phyloP scores from a whole-genome alignment of 2,888 invertebrate genomes.

The Calliphora vomitoria region DNA sequence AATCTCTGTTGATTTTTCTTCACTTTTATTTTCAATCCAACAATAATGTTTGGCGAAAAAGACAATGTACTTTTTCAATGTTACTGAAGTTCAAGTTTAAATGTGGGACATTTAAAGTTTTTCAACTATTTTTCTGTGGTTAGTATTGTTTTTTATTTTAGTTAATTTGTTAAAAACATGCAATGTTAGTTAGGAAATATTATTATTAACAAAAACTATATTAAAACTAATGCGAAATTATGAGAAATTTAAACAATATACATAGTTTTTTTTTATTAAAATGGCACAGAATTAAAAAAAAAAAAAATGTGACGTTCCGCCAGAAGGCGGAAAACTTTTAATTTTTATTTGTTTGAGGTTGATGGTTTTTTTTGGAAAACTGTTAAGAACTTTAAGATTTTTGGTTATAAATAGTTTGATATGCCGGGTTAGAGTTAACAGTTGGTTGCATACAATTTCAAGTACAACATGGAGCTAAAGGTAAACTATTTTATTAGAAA shows the following conservation, averaged over 20 bases:
- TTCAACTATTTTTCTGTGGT: slow-evolving; percentile 11
- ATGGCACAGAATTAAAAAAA: background rate
- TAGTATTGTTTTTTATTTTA: background rate
- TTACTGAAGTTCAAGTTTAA: slow-evolving; percentile 66
- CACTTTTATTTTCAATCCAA: slow-evolving; percentile 54
- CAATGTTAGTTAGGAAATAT: background rate
- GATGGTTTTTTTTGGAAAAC: slow-evolving; percentile 4
- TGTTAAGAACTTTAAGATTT: background rate
- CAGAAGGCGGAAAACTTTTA: slow-evolving; percentile 50
- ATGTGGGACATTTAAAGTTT: slow-evolving; percentile 46
- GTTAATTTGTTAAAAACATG: slow-evolving; percentile 67
- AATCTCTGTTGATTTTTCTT: slow-evolving; percentile 53
- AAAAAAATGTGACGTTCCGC: background rate
- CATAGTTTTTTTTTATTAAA: background rate
- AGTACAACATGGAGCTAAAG: slow-evolving; percentile 48
- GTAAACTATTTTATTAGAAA: background rate
- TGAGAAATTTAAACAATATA: background rate
- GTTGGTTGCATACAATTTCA: slow-evolving; percentile 12
- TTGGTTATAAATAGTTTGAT: slow-evolving; percentile 60
- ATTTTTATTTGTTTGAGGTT: background rate
- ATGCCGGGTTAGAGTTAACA: background rate
- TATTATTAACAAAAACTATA: slow-evolving; percentile 6
- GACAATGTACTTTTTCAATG: slow-evolving; percentile 75
- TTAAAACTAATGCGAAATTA: background rate
- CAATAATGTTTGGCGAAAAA: slow-evolving; percentile 23